Conservation (phyloP, 2,888 invertebrate genomes). For the Tipula unca region DNA sequence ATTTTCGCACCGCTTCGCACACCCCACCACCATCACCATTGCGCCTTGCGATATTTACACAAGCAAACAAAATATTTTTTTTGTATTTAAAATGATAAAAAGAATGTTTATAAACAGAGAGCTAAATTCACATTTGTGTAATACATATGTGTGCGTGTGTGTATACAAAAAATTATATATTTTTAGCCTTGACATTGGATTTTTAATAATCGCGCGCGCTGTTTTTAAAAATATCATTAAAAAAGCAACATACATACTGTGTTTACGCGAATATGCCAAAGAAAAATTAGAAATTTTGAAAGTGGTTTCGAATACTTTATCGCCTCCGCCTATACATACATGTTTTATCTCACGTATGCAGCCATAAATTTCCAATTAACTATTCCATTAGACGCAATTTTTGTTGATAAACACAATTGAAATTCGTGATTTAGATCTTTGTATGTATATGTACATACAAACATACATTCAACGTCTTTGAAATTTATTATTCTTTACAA, state of each 20-base stretch:
- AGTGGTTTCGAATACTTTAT: not conserved
- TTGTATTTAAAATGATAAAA: not conserved
- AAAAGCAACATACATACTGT: not conserved
- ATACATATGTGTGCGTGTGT: not conserved
- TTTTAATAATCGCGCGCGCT: not conserved
- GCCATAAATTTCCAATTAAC: not conserved
- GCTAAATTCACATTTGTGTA: not conserved
- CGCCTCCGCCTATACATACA: not conserved
- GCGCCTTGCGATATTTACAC: not conserved
- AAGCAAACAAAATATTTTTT: not conserved
- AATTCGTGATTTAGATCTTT: not conserved
- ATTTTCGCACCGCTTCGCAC: not conserved
- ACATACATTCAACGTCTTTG: not conserved
- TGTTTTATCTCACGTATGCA: not conserved
- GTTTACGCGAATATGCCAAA: not conserved
- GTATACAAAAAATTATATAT: not conserved
- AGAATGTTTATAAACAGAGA: not conserved
- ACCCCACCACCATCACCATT: not conserved
- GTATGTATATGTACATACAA: too few relatives aligned
- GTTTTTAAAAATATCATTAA: not conserved
- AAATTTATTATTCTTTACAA: not conserved
- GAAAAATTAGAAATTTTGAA: not conserved
- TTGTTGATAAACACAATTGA: conserved; percentile 1
- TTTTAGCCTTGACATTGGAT: conserved; percentile 8
- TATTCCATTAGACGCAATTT: not conserved